These are phyloP conservation scores for Caenorhabditis briggsae DNA, from an alignment of 1,140 invertebrate species.

Conservation along the genomic window DNA sequence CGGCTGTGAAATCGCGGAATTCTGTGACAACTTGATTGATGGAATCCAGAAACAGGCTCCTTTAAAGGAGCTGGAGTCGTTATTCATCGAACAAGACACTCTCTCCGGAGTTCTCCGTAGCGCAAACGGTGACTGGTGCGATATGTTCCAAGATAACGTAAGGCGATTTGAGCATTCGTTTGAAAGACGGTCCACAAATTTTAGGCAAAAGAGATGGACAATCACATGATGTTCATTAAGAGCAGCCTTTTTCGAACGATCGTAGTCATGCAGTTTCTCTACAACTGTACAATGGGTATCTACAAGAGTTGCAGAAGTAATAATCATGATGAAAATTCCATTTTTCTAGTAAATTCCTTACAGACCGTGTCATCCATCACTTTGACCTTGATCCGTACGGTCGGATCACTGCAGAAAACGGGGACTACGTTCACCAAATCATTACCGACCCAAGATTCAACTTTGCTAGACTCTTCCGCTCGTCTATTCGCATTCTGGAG, in stretches of 20 bases:
- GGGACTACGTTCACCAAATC: neutral
- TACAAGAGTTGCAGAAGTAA: neutral
- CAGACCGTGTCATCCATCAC: slow-evolving; percentile 6
- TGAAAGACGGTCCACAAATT: neutral
- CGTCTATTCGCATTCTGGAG: neutral
- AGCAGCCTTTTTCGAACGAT: neutral
- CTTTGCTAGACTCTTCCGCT: neutral
- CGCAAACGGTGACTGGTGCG: slow-evolving; percentile 1
- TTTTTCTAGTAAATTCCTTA: neutral
- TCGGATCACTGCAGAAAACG: neutral
- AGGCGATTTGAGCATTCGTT: neutral
- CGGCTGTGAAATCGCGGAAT: neutral
- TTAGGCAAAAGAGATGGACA: slow-evolving; percentile 16
- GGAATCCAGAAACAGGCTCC: neutral
- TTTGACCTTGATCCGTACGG: neutral
- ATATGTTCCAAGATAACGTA: slow-evolving; percentile 22
- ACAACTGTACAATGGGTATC: neutral
- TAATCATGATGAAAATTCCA: neutral
- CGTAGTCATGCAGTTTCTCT: slow-evolving; percentile 19
- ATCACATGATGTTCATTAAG: slow-evolving; percentile 5
- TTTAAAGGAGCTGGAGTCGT: neutral
- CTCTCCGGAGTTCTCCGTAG: neutral
- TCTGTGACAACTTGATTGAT: neutral
- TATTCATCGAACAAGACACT: neutral
- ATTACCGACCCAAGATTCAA: slow-evolving; percentile 9